Evolutionary conservation across 2,888 invertebrate species (phyloP).

Genomic region (Sisyra nigra): DNA sequence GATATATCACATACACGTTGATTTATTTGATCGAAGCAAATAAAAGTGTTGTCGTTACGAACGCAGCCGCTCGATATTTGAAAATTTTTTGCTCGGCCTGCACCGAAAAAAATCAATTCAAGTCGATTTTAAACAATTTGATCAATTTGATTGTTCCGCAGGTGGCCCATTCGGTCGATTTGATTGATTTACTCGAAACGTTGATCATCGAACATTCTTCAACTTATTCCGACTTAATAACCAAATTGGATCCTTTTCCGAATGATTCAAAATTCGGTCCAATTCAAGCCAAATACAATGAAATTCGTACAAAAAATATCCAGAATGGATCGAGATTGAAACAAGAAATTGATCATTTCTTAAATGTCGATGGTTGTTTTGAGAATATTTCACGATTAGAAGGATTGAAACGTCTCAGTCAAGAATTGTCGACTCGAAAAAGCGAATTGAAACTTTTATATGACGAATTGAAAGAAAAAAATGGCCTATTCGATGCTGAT

Average conservation of each 20-base stretch:
- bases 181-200: slow-evolving; percentile 30
- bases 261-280: slow-evolving; percentile 18
- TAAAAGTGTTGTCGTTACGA: slow-evolving; percentile 27
- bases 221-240: slow-evolving; percentile 29
- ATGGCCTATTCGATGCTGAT: slow-evolving; percentile 51
- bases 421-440: slow-evolving; percentile 35
- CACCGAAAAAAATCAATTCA: slow-evolving; percentile 22
- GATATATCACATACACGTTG: slow-evolving; percentile 36
- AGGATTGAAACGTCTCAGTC: slow-evolving; percentile 33
- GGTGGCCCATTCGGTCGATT: slow-evolving; percentile 30
- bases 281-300: slow-evolving; percentile 21
- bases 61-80: slow-evolving; percentile 24
- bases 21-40: neutral
- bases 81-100: slow-evolving; percentile 21
- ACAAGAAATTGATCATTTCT: slow-evolving; percentile 32
- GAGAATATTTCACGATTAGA: slow-evolving; percentile 28
- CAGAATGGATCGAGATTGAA: slow-evolving; percentile 19
- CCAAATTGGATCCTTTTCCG: slow-evolving; percentile 35
- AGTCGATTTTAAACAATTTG: slow-evolving; percentile 28
- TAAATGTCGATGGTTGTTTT: slow-evolving; percentile 26
- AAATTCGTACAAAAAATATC: slow-evolving; percentile 20
- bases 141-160: slow-evolving; percentile 34
- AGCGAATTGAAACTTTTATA: slow-evolving; percentile 34
- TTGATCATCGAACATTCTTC: slow-evolving; percentile 34
- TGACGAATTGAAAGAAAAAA: slow-evolving; percentile 30